Percentiles rank a stretch among this genome's conserved stretches.
Conservation (phyloP, 2,888 invertebrate species). For the Gryllus longicercus region DNA sequence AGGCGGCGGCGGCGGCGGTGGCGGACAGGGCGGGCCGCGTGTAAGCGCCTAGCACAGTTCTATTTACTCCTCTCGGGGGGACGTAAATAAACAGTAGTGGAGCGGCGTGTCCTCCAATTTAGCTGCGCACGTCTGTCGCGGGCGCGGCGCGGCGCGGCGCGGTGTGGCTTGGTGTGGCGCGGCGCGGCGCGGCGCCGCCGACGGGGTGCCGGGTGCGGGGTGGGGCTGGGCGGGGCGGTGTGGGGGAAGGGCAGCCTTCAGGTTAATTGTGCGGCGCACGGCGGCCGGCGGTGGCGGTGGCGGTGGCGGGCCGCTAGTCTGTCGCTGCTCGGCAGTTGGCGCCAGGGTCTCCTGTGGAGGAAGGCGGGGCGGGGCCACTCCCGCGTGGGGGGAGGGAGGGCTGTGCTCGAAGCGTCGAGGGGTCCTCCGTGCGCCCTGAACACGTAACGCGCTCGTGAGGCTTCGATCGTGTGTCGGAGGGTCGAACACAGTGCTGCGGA, state of each 20-base stretch:
- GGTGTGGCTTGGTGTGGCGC: too few species aligned
- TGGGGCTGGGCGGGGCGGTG: too few species aligned
- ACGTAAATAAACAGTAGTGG: conserved; percentile 17
- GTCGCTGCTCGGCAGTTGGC: background rate
- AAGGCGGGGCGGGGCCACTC: too few species aligned
- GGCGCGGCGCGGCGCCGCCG: background rate
- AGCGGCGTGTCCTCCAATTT: conserved; percentile 5
- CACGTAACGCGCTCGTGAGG: too few species aligned
- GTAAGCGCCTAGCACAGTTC: background rate
- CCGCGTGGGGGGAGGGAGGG: too few species aligned
- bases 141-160: background rate
- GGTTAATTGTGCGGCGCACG: background rate
- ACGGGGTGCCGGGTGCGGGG: background rate
- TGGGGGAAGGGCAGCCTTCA: background rate
- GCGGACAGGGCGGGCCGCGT: background rate
- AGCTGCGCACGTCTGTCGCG: conserved; percentile 17
- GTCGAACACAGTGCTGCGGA: too few species aligned
- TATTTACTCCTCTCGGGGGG: conserved; percentile 2
- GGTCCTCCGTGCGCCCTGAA: too few species aligned
- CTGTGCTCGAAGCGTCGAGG: too few species aligned
- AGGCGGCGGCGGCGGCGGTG: background rate
- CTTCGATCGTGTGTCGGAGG: too few species aligned
- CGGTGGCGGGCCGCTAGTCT: background rate
- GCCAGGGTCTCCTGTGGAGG: background rate
- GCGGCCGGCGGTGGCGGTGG: too few species aligned